Conservation (phyloP, 2,113 vertebrate genomes). For the Solea senegalensis region DNA sequence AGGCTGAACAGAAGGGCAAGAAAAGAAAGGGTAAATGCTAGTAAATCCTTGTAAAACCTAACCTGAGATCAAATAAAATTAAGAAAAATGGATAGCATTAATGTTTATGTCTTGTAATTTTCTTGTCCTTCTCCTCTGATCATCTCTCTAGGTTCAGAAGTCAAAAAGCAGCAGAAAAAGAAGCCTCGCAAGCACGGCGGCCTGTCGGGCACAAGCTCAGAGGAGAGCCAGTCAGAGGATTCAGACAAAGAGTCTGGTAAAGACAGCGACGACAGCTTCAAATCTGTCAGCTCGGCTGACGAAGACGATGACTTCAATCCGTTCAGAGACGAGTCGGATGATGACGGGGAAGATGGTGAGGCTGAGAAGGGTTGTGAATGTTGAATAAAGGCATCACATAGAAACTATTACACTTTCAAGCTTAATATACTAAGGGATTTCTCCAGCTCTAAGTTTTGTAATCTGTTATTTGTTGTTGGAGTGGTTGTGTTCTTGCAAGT, state of each 20-base stretch:
- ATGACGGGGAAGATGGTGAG: conserved; percentile 95
- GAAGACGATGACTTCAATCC: conserved; percentile 96
- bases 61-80: neutral
- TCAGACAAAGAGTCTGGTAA: conserved; percentile 85
- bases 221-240: conserved; percentile 84
- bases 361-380: neutral
- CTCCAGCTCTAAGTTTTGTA: too few relatives aligned
- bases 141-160: conserved; percentile 83
- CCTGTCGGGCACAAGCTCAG: conserved; percentile 92
- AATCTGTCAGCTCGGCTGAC: conserved; percentile 93
- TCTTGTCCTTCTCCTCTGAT: neutral
- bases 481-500: too few relatives aligned
- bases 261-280: conserved; percentile 94
- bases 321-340: conserved; percentile 94
- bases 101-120: neutral
- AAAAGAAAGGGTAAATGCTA: conserved; percentile 90
- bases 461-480: too few relatives aligned
- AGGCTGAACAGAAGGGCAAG: conserved; percentile 86
- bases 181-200: conserved; percentile 89
- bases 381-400: neutral
- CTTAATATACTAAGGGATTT: too few relatives aligned
- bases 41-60: neutral
- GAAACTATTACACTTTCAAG: neutral
- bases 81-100: too few relatives aligned
- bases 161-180: conserved; percentile 87